Conservation (phyloP, 2,113 vertebrate species). For the Alexandromys fortis region DNA sequence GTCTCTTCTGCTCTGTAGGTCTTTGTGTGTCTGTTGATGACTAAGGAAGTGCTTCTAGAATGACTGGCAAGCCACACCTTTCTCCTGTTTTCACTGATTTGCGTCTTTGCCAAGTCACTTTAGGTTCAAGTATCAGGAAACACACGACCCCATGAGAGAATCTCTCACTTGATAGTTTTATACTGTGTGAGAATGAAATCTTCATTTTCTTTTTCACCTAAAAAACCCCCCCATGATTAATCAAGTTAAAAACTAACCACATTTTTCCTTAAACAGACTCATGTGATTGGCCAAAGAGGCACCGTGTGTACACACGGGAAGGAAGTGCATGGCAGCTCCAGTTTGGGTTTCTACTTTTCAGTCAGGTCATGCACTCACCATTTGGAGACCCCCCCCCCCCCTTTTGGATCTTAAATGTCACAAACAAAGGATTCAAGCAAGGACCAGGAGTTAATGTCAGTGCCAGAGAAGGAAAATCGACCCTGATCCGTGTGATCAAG, state of each 20-base stretch:
- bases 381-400: accelerated
- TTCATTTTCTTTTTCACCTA: neutral
- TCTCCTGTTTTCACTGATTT: slow-evolving; percentile 29
- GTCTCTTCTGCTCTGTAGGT: neutral
- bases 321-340: neutral
- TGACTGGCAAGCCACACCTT: neutral
- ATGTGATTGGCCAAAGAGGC: neutral
- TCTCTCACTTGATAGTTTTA: slow-evolving; percentile 14
- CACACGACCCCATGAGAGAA: neutral
- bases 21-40: neutral
- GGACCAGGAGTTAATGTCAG: neutral
- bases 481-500: neutral
- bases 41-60: neutral
- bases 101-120: neutral
- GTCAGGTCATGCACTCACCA: neutral
- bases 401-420: neutral
- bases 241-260: neutral
- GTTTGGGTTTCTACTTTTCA: neutral
- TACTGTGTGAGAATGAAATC: neutral
- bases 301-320: neutral
- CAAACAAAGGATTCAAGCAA: neutral
- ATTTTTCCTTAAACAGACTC: neutral
- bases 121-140: slow-evolving; percentile 16
- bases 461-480: neutral
- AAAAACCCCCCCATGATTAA: neutral